Evolutionary conservation across 2,113 vertebrate species (phyloP).

Genomic region (Zosterops japonicus): DNA sequence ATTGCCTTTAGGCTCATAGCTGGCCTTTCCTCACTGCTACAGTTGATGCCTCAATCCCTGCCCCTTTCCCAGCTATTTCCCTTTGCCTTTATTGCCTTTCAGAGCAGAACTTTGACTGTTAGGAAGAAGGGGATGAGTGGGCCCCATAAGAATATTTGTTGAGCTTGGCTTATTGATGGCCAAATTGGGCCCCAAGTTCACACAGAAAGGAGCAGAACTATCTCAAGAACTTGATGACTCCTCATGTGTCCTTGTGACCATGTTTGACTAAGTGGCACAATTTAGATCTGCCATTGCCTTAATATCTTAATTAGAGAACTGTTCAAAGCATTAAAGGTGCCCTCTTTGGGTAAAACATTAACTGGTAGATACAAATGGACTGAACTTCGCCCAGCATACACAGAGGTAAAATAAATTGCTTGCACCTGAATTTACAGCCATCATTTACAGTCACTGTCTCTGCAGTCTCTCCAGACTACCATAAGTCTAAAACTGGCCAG

Average conservation of each 20-base stretch:
- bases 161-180: neutral
- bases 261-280: slow-evolving; percentile 16
- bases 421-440: neutral
- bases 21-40: neutral
- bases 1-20: neutral
- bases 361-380: neutral
- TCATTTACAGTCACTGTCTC: neutral
- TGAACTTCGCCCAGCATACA: neutral
- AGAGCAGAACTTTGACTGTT: neutral
- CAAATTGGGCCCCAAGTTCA: neutral
- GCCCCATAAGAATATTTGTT: rapidly evolving
- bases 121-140: neutral
- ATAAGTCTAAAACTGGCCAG: neutral
- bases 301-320: slow-evolving; percentile 60
- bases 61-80: neutral
- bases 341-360: slow-evolving; percentile 50
- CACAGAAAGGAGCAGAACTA: neutral
- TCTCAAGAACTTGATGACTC: neutral
- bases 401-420: neutral
- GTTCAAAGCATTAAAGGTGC: slow-evolving; percentile 5
- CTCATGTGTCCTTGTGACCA: neutral
- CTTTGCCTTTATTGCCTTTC: neutral
- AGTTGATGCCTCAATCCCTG: neutral
- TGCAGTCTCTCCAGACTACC: neutral
- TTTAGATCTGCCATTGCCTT: slow-evolving; percentile 11